A percentile compares a stretch with the other conserved stretches of the same genome.
Conservation (phyloP, 2,797 vertebrate genomes). For the Neomorphus geoffroyi region DNA sequence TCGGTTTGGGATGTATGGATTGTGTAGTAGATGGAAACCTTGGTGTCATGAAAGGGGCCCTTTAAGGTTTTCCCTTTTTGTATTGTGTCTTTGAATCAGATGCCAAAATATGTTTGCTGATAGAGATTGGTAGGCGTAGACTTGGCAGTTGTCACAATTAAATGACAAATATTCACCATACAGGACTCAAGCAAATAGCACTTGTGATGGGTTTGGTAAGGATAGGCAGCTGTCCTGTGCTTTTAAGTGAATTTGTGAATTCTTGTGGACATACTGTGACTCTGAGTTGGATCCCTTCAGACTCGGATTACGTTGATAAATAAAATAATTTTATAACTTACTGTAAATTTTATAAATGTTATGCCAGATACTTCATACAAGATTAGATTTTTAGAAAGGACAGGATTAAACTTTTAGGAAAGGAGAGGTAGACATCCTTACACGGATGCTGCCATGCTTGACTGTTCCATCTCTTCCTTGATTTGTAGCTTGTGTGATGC, state of each 20-base stretch:
- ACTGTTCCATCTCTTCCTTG: not conserved
- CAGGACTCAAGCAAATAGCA: not conserved
- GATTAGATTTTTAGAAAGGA: not conserved
- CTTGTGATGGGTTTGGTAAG: not conserved
- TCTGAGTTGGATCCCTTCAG: not conserved
- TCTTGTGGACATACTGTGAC: not conserved
- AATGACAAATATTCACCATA: not conserved
- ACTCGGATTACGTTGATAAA: not conserved
- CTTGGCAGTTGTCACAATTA: not conserved
- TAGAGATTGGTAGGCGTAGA: not conserved
- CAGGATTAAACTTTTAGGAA: not conserved
- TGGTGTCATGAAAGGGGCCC: not conserved
- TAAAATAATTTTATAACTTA: not conserved
- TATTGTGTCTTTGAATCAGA: not conserved
- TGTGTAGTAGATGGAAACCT: not conserved
- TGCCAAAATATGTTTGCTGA: not conserved
- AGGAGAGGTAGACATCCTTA: not conserved
- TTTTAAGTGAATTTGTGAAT: not conserved
- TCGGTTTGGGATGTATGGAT: fast-evolving
- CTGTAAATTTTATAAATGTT: not conserved
- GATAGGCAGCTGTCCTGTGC: not conserved
- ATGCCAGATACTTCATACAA: not conserved
- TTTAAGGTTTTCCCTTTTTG: not conserved
- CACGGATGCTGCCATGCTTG: not conserved
- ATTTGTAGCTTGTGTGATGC: not conserved